Evolutionary conservation across 2,113 vertebrate species (phyloP), one percentile per base, ranked within the genome.

Genomic region (Tyto alba): DNA sequence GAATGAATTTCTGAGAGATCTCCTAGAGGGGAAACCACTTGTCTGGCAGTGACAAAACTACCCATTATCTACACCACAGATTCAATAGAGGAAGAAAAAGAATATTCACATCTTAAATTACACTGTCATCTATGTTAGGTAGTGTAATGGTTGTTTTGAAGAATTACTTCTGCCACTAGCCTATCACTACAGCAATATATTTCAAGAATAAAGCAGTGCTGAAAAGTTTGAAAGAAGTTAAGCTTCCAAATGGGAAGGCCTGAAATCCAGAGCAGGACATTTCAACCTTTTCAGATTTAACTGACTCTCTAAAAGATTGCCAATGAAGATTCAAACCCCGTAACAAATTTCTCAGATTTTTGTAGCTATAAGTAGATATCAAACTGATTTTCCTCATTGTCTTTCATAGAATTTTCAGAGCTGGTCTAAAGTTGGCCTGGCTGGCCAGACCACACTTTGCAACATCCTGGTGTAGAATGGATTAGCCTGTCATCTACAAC

Each of bases 91-190:
- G 52, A 95, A 90, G 56, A 71, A 91, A 88, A 85, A 71, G 41
- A 91, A 85, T 91, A 96, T 90, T 93, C 56, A 86, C 11, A 81
- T 86, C 66, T 89, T 72, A 67, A 92, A 90, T 67, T 83, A 27
- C 29, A 36, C 30, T 91, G n/a, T 57, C 66, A 45, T 67, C 43
- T 60, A 10, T 53, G 25, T 89, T 88, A 85, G 5, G 0, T 19
- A 78, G 25, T 52, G 2, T 60, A 78, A 82, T 68, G 26, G 15
- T 36, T 73, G 38, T 59, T 75, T 47, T 91, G 64, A 72, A 78
- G 43, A 76, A 91, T 82, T 78, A 40, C 7, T 85, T 67, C 56
- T 56, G 36, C 30, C 73, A 52, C 22, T 41, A 62, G 23, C 36
- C 47, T 59, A 23, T 59, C 43, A 50, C 41, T 59, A 40, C 23